Evolutionary conservation across 2,888 invertebrate species (phyloP).

Genomic region (Drosophila paranaensis): DNA sequence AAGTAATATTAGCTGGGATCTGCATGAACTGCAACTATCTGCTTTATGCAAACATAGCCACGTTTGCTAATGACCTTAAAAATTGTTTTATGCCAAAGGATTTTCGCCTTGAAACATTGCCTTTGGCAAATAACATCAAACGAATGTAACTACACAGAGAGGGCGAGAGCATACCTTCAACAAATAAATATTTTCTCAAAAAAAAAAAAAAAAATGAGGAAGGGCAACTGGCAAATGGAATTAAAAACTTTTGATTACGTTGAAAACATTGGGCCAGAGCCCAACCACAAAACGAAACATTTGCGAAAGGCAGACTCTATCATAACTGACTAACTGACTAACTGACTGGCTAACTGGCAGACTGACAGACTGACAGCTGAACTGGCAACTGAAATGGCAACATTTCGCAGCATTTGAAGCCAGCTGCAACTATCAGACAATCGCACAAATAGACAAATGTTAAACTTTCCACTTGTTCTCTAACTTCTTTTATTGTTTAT

Average conservation of each 20-base stretch:
- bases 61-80: conserved; percentile 18
- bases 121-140: conserved; percentile 39
- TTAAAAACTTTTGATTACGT: conserved; percentile 67
- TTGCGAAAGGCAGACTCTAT: conserved; percentile 44
- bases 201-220: conserved; percentile 3
- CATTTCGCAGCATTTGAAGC: conserved; percentile 35
- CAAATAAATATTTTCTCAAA: conserved; percentile 25
- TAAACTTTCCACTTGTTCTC: conserved; percentile 34
- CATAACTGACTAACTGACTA: conserved; percentile 38
- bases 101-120: conserved; percentile 34
- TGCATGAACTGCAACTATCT: background rate
- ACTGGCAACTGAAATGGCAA: conserved; percentile 31
- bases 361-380: conserved; percentile 27
- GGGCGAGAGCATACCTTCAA: conserved; percentile 15
- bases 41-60: background rate
- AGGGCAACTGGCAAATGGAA: conserved; percentile 47
- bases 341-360: conserved; percentile 13
- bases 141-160: conserved; percentile 15
- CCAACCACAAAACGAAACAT: conserved; percentile 33
- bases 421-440: conserved; percentile 4
- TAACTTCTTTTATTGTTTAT: conserved; percentile 36
- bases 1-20: background rate
- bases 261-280: conserved; percentile 34
- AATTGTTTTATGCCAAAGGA: conserved; percentile 24
- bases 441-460: background rate